Evolutionary conservation across 2,797 vertebrate genomes (phyloP).

Genomic region (Pipistrellus pygmaeus): DNA sequence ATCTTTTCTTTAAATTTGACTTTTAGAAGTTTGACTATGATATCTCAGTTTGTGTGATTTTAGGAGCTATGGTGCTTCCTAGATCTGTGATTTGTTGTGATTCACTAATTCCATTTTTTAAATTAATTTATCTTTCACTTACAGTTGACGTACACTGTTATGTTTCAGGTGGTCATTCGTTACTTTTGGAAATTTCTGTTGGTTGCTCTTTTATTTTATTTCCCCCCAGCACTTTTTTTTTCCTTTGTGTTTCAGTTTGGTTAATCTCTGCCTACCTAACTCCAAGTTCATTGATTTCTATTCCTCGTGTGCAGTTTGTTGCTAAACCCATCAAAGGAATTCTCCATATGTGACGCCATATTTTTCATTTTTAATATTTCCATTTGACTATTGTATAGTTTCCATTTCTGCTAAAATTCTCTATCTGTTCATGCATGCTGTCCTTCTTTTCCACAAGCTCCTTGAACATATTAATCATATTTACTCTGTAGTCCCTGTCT

Average conservation of each 20-base stretch:
- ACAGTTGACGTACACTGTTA: not conserved
- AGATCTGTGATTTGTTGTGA: not conserved
- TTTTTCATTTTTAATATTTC: not conserved
- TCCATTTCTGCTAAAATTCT: not conserved
- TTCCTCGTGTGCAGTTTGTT: not conserved
- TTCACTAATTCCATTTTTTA: not conserved
- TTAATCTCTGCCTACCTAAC: not conserved
- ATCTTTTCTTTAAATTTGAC: not conserved
- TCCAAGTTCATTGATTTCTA: not conserved
- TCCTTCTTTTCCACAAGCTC: not conserved
- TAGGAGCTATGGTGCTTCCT: not conserved
- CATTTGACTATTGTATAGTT: not conserved
- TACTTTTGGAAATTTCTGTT: not conserved
- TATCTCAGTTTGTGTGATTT: not conserved
- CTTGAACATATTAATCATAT: not conserved
- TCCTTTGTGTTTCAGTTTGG: not conserved
- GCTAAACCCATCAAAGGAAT: not conserved
- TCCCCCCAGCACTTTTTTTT: too few species aligned
- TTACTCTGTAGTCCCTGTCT: not conserved
- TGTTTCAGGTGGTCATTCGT: not conserved
- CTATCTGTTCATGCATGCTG: not conserved
- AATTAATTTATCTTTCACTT: not conserved
- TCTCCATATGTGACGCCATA: not conserved
- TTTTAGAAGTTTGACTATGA: not conserved
- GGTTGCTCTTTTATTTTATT: not conserved